These are phyloP conservation scores for Poeciliopsis occidentalis DNA, from an alignment of 2,113 vertebrate genomes.

Conservation along the genomic window DNA sequence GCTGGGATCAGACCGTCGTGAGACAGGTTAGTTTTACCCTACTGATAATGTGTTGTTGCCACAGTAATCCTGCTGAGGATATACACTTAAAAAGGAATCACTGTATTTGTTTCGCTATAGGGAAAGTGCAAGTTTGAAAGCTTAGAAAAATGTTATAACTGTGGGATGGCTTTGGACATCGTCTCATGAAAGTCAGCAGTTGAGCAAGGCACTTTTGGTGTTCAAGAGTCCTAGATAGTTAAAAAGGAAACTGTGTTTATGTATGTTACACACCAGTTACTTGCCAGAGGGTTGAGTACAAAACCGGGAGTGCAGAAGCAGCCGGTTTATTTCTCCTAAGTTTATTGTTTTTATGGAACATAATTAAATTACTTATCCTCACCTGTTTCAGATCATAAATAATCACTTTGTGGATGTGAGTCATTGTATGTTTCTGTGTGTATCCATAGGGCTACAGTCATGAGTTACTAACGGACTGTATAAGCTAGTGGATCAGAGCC, in stretches of 20 bases:
- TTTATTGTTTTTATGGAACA: conserved; percentile 66
- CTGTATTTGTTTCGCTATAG: not conserved
- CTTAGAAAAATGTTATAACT: not conserved
- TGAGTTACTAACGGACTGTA: conserved; percentile 72
- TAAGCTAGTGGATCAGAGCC: conserved; percentile 67
- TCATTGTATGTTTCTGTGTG: conserved; percentile 20
- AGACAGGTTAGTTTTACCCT: too few species aligned
- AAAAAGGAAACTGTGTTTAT: not conserved
- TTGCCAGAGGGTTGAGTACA: conserved; percentile 41
- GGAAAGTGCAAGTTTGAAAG: not conserved
- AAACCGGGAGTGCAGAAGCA: conserved; percentile 47
- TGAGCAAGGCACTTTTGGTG: not conserved
- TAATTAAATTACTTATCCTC: conserved; percentile 76
- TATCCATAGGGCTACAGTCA: conserved; percentile 48
- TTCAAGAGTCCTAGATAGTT: not conserved
- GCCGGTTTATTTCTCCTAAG: conserved; percentile 60
- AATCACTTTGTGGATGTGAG: conserved; percentile 44
- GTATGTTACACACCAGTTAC: conserved; percentile 10
- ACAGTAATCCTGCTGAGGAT: too few species aligned
- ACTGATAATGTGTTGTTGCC: too few species aligned
- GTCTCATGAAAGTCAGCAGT: not conserved
- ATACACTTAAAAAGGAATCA: not conserved
- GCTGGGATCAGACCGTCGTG: too few species aligned
- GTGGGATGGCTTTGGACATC: not conserved
- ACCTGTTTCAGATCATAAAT: conserved; percentile 70